Base-by-base conservation (phyloP, 2,797 vertebrate species). In the Sandelia bainsii region DNA sequence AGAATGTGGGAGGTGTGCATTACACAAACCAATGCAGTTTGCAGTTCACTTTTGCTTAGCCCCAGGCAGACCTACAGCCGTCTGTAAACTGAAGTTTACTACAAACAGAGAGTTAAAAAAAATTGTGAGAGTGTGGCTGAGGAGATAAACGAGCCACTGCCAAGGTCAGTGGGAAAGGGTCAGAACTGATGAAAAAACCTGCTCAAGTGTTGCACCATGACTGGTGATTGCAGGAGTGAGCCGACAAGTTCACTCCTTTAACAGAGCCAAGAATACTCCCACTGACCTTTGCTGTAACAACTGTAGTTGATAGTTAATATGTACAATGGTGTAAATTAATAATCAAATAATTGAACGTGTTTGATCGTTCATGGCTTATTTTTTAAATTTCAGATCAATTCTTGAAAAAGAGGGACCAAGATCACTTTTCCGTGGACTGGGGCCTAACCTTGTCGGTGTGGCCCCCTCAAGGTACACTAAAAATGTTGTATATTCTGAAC, bases 371-470 rank as follows among this genome's bases (percentile, higher is more conserved):
- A 23, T 65, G 0, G 5, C 1, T 6, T 7, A 1, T 67, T 83
- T 79, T 68, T 8, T 32, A 6, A 32, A 69, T 89, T 94, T 87
- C 87, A 99, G 98, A 87, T 98, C 97, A 17, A 99, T 99, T 90
- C 93, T 99, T 76, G 96, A 99, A 93, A 99, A 99, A 90, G 98
- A 99, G 87, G 98, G 98, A 87, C 96, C 97, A 91, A 95, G 94
- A 92, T 99, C 98, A 20, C 96, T 99, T 4, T 99, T 99, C 85
- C 94, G 98, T 78, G 98, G 98, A 57, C 86, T 99, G 88, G 98
- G 98, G 82, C 98, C 98, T 71, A 99, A 99, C 88, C 93, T 99
- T 71, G 96, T 99, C 73, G 98, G 98, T 59, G 98, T 99, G 57
- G 98, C 98, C 23, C 98, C 98, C 51, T 99, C 98, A 86, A 97